Evolutionary conservation across 2,797 vertebrate species (phyloP).

Genomic region (Eulemur rubriventer): DNA sequence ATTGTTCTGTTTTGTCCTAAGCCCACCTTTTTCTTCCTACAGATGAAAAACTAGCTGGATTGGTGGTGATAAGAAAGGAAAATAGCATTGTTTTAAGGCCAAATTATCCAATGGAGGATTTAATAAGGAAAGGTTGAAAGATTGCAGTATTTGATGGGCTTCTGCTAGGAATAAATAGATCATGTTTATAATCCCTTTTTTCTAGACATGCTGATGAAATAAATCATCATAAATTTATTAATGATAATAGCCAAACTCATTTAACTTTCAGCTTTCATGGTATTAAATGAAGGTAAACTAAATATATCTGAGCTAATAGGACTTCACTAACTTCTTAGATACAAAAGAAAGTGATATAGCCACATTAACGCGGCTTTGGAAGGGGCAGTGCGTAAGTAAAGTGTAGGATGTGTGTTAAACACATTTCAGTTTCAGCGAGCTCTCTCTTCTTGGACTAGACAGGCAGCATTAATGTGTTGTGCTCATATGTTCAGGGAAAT

Average conservation of each 20-base stretch:
- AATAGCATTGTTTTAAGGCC: not conserved
- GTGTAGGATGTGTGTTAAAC: not conserved
- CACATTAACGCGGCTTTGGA: conserved; percentile 28
- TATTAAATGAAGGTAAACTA: conserved; percentile 31
- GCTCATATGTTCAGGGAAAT: conserved; percentile 45
- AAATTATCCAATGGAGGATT: not conserved
- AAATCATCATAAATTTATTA: not conserved
- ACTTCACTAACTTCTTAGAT: not conserved
- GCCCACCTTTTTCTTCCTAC: not conserved
- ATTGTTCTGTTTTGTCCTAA: not conserved
- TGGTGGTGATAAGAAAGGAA: not conserved
- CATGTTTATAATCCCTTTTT: not conserved
- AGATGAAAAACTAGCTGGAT: not conserved
- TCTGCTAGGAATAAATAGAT: not conserved
- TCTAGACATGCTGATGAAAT: not conserved
- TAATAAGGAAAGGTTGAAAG: not conserved
- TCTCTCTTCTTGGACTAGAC: conserved; percentile 58
- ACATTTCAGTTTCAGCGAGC: conserved; percentile 4
- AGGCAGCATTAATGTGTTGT: conserved; percentile 59
- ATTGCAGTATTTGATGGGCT: not conserved
- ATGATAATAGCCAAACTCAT: not conserved
- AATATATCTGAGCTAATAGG: conserved; percentile 2
- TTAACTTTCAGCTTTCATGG: not conserved
- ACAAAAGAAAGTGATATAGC: not conserved
- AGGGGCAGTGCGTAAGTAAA: conserved; percentile 18